Base-by-base conservation (phyloP, 1,140 invertebrate species). In the Laupala kohalensis region DNA sequence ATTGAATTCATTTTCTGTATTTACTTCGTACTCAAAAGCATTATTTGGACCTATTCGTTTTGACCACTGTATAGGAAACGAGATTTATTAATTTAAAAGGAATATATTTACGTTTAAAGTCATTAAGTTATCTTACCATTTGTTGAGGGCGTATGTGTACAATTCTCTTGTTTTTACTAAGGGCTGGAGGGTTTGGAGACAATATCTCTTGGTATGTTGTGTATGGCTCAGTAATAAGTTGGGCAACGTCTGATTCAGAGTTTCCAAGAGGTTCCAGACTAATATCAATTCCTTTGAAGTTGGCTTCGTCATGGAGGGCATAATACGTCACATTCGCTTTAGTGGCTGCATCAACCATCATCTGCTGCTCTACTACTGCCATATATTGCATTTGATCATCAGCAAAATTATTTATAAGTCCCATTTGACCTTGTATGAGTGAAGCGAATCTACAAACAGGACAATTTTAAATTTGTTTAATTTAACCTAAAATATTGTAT, bases 171-270 rank as follows among this genome's bases (percentile, higher is more conserved):
- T 81, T 76, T 5, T 79, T 75, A 63, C 81, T 78, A n/a, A 77
- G 74, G 3, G 77, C 74, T n/a, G 83, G 72, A 0, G 87, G 83
- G 67, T 80, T 75, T 24, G 86, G 71, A 23, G 77, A 76, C 13
- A 86, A 77, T 74, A 88, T 84, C 73, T 86, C 79, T 74, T 85
- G 80, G 66, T 78, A 82, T 2, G 84, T 77, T 6, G 84, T 86
- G 78, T 86, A 90, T 25, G 88, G 88, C 77, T 81, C 80, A 0
- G 83, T 81, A 72, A 83, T 87, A 75, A 79, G 83, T 73, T 89
- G 85, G 13, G 85, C 73, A 26, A 88, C 53, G 37, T 81, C 84
- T 80, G 84, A 78, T 27, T 84, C 79, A 5, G 81, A 75, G 67
- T 82, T 76, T 30, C 77, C 71, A 0, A 84, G 74, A 0, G 84